Evolutionary conservation across 2,888 invertebrate genomes (phyloP).

Genomic region (Tethea ocularis): DNA sequence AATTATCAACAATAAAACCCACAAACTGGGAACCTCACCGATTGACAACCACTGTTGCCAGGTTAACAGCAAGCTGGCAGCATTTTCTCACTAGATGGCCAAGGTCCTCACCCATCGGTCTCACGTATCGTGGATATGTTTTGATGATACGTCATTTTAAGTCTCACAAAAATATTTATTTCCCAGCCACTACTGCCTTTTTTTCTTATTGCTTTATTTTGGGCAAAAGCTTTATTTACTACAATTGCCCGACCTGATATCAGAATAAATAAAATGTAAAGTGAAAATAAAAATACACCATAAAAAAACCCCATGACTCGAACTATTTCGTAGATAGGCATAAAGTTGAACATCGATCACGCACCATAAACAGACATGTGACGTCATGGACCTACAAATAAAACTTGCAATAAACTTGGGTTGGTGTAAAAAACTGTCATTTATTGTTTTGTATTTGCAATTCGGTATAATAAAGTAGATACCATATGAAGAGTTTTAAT

Average conservation of each 20-base stretch:
- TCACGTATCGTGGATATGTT: too few relatives aligned
- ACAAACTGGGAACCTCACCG: too few relatives aligned
- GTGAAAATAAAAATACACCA: constrained; percentile 2
- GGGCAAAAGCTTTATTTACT: background rate
- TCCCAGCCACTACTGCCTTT: background rate
- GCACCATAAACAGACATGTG: background rate
- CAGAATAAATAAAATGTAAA: constrained; percentile 4
- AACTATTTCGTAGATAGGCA: background rate
- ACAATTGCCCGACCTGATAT: background rate
- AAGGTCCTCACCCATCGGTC: too few relatives aligned
- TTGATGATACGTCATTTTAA: background rate
- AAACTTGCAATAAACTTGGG: constrained; percentile 4
- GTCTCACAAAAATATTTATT: background rate
- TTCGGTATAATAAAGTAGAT: background rate
- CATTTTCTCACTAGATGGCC: too few relatives aligned
- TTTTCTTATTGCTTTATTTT: background rate
- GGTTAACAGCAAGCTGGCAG: too few relatives aligned
- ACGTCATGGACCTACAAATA: constrained; percentile 1
- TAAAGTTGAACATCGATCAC: background rate
- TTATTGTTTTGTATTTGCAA: background rate
- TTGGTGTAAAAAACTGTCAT: background rate
- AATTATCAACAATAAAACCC: too few relatives aligned
- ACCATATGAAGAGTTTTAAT: background rate
- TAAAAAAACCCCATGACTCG: background rate
- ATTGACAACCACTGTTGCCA: too few relatives aligned